phyloP scores from a whole-genome alignment of 64 coral and sea anemone genomes.

The Pachyseris speciosa region DNA sequence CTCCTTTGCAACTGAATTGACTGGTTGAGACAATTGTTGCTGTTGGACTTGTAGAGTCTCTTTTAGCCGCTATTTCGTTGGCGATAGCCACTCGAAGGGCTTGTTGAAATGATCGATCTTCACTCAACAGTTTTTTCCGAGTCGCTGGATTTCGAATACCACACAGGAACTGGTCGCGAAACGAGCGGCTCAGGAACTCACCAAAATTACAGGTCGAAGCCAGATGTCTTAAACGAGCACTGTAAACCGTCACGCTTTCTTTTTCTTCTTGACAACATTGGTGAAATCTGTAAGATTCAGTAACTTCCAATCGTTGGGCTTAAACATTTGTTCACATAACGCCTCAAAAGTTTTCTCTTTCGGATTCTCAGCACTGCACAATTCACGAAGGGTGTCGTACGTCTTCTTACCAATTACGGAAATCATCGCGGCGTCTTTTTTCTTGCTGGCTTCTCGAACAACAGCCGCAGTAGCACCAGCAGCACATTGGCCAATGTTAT shows the following conservation, averaged over 20 bases:
- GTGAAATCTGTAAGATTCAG: constrained; percentile 62
- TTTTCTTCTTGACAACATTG: constrained; percentile 64
- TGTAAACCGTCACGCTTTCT: constrained; percentile 36
- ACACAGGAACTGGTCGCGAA: constrained; percentile 50
- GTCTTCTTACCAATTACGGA: constrained; percentile 57
- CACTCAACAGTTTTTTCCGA: constrained; percentile 64
- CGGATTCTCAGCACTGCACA: constrained; percentile 52
- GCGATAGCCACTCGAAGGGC: too few relatives aligned
- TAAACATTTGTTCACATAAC: constrained; percentile 45
- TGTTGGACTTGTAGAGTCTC: too few relatives aligned
- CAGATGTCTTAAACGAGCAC: constrained; percentile 55
- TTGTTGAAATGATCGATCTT: too few relatives aligned
- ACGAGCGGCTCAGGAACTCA: constrained; percentile 1
- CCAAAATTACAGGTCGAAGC: constrained; percentile 70
- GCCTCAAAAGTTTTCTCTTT: constrained; percentile 55
- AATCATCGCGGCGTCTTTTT: constrained; percentile 73
- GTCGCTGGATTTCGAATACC: constrained; percentile 45
- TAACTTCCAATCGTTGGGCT: constrained; percentile 54
- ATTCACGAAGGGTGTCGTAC: constrained; percentile 51
- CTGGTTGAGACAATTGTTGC: too few relatives aligned
- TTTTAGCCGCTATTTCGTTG: too few relatives aligned
- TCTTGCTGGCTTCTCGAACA: neutral
- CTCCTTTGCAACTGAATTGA: too few relatives aligned
- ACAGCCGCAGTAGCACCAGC: constrained; percentile 27
- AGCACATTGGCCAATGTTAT: constrained; percentile 19